Percentiles rank a stretch among this genome's conserved stretches.
Conservation (phyloP, 2,797 vertebrate species). For the Falco peregrinus region DNA sequence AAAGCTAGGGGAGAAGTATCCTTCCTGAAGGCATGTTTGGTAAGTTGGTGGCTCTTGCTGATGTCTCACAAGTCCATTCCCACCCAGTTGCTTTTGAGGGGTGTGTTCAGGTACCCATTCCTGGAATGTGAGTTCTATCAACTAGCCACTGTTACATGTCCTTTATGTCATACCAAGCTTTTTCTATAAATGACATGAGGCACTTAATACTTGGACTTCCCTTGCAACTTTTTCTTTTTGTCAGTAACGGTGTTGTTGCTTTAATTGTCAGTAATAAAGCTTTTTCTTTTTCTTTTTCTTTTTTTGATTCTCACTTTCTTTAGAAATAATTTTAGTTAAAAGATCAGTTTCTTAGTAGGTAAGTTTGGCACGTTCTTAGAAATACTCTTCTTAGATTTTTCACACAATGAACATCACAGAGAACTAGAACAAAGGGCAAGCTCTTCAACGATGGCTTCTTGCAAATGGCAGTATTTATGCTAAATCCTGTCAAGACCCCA, state of each 20-base stretch:
- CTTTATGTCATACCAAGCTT: neutral
- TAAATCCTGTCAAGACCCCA: neutral
- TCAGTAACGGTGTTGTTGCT: neutral
- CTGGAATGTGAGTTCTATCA: neutral
- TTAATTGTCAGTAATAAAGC: neutral
- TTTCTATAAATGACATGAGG: neutral
- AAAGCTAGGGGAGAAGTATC: neutral
- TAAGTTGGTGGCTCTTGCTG: neutral
- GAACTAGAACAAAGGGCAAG: neutral
- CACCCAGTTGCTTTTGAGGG: neutral
- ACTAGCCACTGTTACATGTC: no score
- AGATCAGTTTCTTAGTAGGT: neutral
- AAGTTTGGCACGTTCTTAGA: neutral
- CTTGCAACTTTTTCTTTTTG: neutral
- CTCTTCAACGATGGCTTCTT: neutral
- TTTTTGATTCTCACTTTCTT: neutral
- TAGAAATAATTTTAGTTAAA: neutral
- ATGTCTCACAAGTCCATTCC: neutral
- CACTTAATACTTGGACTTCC: neutral
- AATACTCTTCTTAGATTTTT: neutral
- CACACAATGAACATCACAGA: neutral
- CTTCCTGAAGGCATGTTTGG: neutral
- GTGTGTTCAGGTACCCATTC: neutral
- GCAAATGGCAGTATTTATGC: neutral
- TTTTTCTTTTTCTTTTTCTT: neutral